These are phyloP conservation scores for Coregonus ussuriensis DNA, from an alignment of 2,797 vertebrate species.

Conservation along the genomic window DNA sequence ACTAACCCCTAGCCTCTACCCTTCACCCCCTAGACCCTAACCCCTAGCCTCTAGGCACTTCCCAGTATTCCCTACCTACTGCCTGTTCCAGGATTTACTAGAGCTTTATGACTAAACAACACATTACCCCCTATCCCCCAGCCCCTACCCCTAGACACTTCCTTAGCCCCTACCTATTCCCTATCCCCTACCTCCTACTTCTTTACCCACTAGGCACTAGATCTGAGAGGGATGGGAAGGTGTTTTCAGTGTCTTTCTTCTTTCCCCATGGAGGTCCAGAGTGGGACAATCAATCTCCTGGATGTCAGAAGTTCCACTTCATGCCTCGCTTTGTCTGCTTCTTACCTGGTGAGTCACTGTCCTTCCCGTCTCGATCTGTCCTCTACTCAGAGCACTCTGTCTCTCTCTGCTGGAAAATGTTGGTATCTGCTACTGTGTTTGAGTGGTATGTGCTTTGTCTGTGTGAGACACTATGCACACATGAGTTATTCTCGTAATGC, in stretches of 20 bases:
- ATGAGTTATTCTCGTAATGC: conserved; percentile 41
- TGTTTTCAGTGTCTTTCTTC: not conserved
- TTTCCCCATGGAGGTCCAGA: conserved; percentile 80
- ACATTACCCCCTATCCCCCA: no score
- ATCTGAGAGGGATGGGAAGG: not conserved
- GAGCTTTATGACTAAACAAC: no score
- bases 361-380: not conserved
- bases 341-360: conserved; percentile 84
- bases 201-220: not conserved
- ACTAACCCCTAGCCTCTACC: not conserved
- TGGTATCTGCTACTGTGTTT: not conserved
- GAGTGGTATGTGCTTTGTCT: conserved; percentile 22
- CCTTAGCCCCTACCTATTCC: not conserved
- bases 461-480: not conserved
- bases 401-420: conserved; percentile 5
- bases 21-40: no score
- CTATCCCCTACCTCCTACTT: no score
- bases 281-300: conserved; percentile 69
- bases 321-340: conserved; percentile 97
- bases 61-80: no score
- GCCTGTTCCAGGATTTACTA: no score
- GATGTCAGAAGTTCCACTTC: conserved; percentile 93
- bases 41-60: no score
- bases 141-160: not conserved
- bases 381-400: not conserved